These are phyloP conservation scores for Oxytorus armatus DNA, from an alignment of 2,888 invertebrate genomes.

Conservation along the genomic window DNA sequence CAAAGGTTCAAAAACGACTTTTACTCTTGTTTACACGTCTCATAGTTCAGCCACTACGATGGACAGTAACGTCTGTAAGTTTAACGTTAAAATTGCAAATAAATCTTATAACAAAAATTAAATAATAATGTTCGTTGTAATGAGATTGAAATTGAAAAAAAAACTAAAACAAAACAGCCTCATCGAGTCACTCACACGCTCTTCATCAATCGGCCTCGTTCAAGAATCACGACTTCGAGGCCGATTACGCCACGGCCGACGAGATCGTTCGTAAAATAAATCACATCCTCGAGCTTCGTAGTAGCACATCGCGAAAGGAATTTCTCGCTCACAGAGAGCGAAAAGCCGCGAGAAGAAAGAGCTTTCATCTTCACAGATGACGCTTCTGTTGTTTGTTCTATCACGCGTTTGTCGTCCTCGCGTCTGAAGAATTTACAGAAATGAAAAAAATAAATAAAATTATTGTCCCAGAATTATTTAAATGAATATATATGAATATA, in stretches of 20 bases:
- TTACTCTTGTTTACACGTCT: slow-evolving; percentile 90
- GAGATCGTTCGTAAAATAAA: slow-evolving; percentile 95
- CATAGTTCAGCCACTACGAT: slow-evolving; percentile 75
- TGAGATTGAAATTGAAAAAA: not conserved
- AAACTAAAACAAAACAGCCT: slow-evolving; percentile 69
- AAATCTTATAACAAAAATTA: not conserved
- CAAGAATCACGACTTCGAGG: slow-evolving; percentile 95
- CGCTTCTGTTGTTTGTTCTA: slow-evolving; percentile 55
- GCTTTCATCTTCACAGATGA: slow-evolving; percentile 86
- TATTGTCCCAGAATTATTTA: slow-evolving; percentile 48
- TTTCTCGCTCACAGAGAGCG: slow-evolving; percentile 91
- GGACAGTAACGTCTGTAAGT: slow-evolving; percentile 75
- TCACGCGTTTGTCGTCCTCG: slow-evolving; percentile 69
- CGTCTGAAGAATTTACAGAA: slow-evolving; percentile 72
- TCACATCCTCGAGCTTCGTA: slow-evolving; percentile 93
- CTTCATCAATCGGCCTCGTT: slow-evolving; percentile 87
- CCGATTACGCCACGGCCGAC: slow-evolving; percentile 90
- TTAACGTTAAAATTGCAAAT: not conserved
- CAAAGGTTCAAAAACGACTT: slow-evolving; percentile 90
- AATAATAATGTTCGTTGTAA: slow-evolving; percentile 21
- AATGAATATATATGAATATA: slow-evolving; percentile 32
- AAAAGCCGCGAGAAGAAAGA: slow-evolving; percentile 88
- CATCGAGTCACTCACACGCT: slow-evolving; percentile 77
- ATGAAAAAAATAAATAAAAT: slow-evolving; percentile 22
- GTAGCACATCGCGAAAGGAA: slow-evolving; percentile 92